phyloP scores from a whole-genome alignment of 92 coral and sea anemone genomes.

The Epizoanthus illoricatus region DNA sequence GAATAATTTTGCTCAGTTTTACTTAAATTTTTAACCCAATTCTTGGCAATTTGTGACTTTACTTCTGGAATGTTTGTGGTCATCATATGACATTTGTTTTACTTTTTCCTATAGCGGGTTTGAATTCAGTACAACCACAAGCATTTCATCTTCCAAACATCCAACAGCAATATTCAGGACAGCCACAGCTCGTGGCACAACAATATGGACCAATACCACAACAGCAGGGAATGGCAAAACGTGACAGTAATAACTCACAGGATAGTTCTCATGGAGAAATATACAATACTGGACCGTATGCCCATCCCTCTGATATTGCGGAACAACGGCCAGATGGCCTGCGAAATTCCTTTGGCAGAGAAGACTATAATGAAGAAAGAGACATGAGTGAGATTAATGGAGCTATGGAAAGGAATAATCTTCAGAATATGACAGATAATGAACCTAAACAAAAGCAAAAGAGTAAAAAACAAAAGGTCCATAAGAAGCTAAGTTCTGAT shows the following conservation, averaged over 20 bases:
- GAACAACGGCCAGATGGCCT: background rate
- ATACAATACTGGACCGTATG: constrained; percentile 8
- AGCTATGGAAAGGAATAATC: constrained; percentile 38
- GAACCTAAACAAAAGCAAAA: constrained; percentile 40
- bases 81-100: background rate
- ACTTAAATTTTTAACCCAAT: no score
- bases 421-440: constrained; percentile 37
- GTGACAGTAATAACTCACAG: constrained; percentile 24
- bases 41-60: no score
- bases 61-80: no score
- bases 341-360: constrained; percentile 8
- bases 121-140: constrained; percentile 73
- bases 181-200: constrained; percentile 52
- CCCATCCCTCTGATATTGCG: background rate
- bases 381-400: constrained; percentile 7
- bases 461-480: constrained; percentile 50
- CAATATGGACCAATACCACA: constrained; percentile 6
- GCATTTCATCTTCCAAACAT: constrained; percentile 65
- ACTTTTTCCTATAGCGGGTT: constrained; percentile 61
- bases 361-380: background rate
- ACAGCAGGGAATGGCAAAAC: constrained; percentile 23
- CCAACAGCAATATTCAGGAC: constrained; percentile 35
- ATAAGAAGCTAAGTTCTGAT: constrained; percentile 47
- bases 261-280: constrained; percentile 45
- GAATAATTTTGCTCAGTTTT: no score